Base-by-base conservation (phyloP, 2,113 vertebrate genomes). In the Sterrhoptilus dennistouni region DNA sequence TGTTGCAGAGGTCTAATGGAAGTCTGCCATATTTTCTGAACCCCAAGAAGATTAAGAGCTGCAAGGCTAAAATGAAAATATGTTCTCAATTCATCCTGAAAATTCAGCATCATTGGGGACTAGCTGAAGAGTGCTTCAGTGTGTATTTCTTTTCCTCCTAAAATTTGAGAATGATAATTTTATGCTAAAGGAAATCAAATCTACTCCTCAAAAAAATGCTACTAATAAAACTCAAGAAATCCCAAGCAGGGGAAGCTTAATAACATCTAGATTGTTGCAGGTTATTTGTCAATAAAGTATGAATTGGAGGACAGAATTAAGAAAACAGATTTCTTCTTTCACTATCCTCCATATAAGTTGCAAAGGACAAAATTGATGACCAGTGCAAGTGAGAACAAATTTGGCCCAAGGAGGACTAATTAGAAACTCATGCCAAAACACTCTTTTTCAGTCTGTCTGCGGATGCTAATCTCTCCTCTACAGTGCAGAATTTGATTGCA, bases 1-100 rank as follows among this genome's bases (percentile, higher is more conserved):
- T 42, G 53, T 84, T 93, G 42, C 50, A 76, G 57, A 56, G 56
- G 40, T 92, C 63, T 92, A 42, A n/a, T 52, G 29, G 49, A 83
- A 94, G 44, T 44, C 28, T 42, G 19, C 12, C 76, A 6, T 80
- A 54, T 88, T 81, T 96, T 86, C 61, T 66, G 65, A 84, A 70
- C 16, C 47, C 29, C 28, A 89, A 96, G 63, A 42, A 93, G 64
- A 75, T 75, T 36, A 79, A 80, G 38, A 88, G 23, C 66, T 47
- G 21, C 35, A 85, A 93, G n/a, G 36, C 36, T 78, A 80, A 93
- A 92, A 81, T 64, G 49, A 82, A 97, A 93, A 93, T 56, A 75
- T 33, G 25, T 80, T 87, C 52, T 83, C 31, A 69, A 65, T 74
- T 95, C 6, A 2, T 68, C 3, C 6, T 64, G 66, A 85, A 78